Evolutionary conservation across 2,888 invertebrate genomes (phyloP), one percentile per base, ranked within the genome.

Genomic region (Acleris holmiana): DNA sequence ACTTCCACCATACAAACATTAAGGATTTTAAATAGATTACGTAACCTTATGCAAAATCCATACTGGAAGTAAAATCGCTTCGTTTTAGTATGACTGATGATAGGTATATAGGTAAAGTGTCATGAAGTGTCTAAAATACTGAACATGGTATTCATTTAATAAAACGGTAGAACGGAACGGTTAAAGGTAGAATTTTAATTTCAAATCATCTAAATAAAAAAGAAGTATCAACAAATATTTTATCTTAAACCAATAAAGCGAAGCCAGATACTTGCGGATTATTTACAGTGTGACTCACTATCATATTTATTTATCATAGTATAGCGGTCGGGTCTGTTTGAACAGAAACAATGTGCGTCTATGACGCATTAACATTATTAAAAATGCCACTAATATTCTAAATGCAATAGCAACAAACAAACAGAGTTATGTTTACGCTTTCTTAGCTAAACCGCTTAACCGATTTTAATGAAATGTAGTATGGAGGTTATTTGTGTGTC

Each of bases 231-330:
- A 44, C 21, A 23, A 41, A 41, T 23, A 55, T 55, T 23, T 55
- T 44, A 55, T 55, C 55, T 21, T 18, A 41, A 13, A 21, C 19
- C 4, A 41, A 41, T 40, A 17, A 55, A 44, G n/a, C 13, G 19
- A 21, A 21, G 19, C 48, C 53, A 29, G 23, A 56, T 49, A 35
- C 17, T 23, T 21, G 21, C 10, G 44, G 48, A 41, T 40, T 59
- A 64, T 59, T 64, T 53, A 54, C 49, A 44, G 19, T 40, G 47
- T 64, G 64, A 64, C 58, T 64, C 64, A 64, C 17, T n/a, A n/a
- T n/a, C n/a, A n/a, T n/a, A n/a, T n/a, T n/a, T n/a, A n/a, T n/a
- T 29, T 29, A 29, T 8, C 29, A 8, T 29, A 53, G 17, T 21
- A 51, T 19, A 29, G 49, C 23, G 49, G 44, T 18, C 15, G 50